Conservation (phyloP, 1,140 invertebrate species). For the Melitaea cinxia region DNA sequence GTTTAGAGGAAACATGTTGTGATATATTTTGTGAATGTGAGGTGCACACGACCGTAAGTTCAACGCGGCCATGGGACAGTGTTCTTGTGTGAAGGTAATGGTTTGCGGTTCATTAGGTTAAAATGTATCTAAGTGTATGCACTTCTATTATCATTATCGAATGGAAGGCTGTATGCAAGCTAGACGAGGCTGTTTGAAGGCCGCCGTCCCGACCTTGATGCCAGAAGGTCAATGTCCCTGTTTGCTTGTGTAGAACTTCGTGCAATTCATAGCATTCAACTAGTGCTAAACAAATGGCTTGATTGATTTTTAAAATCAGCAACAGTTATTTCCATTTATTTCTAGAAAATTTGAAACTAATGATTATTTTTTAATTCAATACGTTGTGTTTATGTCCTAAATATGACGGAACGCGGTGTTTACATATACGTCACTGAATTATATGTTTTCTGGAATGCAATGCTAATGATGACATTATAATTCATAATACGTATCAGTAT, state of each 20-base stretch:
- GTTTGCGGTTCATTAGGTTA: slow-evolving; percentile 43
- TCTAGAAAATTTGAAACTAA: not conserved
- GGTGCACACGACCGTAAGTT: slow-evolving; percentile 53
- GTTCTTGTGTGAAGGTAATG: slow-evolving; percentile 72
- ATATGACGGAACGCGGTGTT: not conserved
- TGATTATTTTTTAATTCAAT: no score
- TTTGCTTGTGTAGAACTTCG: slow-evolving; percentile 65
- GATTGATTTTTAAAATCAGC: not conserved
- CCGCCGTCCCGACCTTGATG: slow-evolving; percentile 76
- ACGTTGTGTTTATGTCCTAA: not conserved
- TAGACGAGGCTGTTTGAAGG: slow-evolving; percentile 78
- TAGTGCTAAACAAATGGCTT: slow-evolving; percentile 5
- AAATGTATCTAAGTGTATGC: slow-evolving; percentile 16
- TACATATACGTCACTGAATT: not conserved
- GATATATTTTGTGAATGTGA: slow-evolving; percentile 55
- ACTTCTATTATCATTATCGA: slow-evolving; percentile 53
- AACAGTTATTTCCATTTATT: not conserved
- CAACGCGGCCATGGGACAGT: slow-evolving; percentile 71
- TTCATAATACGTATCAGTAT: not conserved
- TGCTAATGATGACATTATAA: not conserved
- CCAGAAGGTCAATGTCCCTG: slow-evolving; percentile 73
- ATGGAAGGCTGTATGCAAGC: slow-evolving; percentile 58
- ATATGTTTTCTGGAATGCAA: not conserved
- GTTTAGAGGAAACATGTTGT: slow-evolving; percentile 50
- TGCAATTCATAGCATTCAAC: slow-evolving; percentile 48